These are phyloP conservation scores for Ardeotis arabs DNA, from an alignment of 2,113 vertebrate genomes.

Conservation along the genomic window DNA sequence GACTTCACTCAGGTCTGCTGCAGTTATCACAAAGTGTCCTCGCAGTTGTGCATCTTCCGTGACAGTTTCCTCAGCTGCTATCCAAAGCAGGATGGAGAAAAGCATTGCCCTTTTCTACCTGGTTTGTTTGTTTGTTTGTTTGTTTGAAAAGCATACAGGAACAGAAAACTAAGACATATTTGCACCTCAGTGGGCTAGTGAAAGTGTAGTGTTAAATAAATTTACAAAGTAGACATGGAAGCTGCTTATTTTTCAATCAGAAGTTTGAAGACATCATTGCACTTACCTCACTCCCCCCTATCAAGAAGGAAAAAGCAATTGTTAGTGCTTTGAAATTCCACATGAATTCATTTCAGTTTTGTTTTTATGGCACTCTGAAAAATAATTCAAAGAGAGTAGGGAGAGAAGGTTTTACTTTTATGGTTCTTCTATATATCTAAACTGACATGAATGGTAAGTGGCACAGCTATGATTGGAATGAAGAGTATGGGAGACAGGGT, in stretches of 20 bases:
- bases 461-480: slow-evolving; percentile 55
- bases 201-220: not conserved
- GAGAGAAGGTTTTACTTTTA: slow-evolving; percentile 40
- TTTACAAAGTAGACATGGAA: not conserved
- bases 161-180: not conserved
- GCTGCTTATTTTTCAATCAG: slow-evolving; percentile 38
- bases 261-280: not conserved
- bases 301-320: not conserved
- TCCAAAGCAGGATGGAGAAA: not conserved
- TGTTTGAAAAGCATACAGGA: not conserved
- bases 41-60: accelerated
- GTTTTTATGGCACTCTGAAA: slow-evolving; percentile 52
- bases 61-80: not conserved
- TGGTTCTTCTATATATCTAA: slow-evolving; percentile 23
- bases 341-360: slow-evolving; percentile 26
- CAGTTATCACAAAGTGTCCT: not conserved
- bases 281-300: not conserved
- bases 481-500: slow-evolving; percentile 42
- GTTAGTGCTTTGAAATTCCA: slow-evolving; percentile 26
- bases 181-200: not conserved
- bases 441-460: slow-evolving; percentile 50
- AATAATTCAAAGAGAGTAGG: not conserved
- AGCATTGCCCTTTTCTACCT: not conserved
- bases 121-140: not conserved
- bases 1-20: not conserved